A percentile compares a stretch with the other conserved stretches of the same genome.
Evolutionary conservation across 2,113 vertebrate species (phyloP).

Genomic region (Blennius ocellaris): DNA sequence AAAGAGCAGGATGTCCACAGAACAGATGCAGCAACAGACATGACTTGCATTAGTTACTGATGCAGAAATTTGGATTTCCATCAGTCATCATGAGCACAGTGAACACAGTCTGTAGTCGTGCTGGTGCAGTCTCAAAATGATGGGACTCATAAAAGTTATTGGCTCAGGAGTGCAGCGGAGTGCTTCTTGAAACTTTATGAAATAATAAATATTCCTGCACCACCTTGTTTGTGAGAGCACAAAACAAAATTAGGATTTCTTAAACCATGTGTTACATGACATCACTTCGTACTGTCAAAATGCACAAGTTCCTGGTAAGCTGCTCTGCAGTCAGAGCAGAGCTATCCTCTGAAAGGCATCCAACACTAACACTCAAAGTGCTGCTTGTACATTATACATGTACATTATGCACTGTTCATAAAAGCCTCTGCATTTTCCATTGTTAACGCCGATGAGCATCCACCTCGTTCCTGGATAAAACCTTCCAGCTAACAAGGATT

Average conservation of each 20-base stretch:
- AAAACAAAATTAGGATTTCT: slow-evolving; percentile 14
- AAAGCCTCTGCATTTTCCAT: slow-evolving; percentile 35
- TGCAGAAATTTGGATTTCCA: slow-evolving; percentile 59
- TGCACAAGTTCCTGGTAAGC: slow-evolving; percentile 1
- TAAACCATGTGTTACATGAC: neutral
- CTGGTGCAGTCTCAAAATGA: slow-evolving; percentile 15
- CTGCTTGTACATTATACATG: slow-evolving; percentile 26
- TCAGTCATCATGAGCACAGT: slow-evolving; percentile 27
- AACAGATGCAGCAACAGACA: slow-evolving; percentile 64
- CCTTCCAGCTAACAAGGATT: slow-evolving; percentile 31
- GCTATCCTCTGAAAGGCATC: slow-evolving; percentile 15
- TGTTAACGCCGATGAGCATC: slow-evolving; percentile 31
- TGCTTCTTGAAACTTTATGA: slow-evolving; percentile 10
- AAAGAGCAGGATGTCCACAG: slow-evolving; percentile 66
- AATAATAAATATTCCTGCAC: slow-evolving; percentile 1
- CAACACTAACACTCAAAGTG: slow-evolving; percentile 11
- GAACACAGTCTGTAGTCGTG: slow-evolving; percentile 26
- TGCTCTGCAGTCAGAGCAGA: slow-evolving; percentile 5
- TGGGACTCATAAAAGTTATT: slow-evolving; percentile 6
- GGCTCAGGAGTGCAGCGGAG: neutral
- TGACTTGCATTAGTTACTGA: slow-evolving; percentile 56
- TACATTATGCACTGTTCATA: slow-evolving; percentile 19
- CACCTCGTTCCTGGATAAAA: slow-evolving; percentile 36
- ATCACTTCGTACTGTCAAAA: neutral
- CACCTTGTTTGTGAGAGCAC: slow-evolving; percentile 3